A percentile compares a stretch with the other conserved stretches of the same genome.
phyloP scores from a whole-genome alignment of 2,888 invertebrate species.

The Chouioia cunea region DNA sequence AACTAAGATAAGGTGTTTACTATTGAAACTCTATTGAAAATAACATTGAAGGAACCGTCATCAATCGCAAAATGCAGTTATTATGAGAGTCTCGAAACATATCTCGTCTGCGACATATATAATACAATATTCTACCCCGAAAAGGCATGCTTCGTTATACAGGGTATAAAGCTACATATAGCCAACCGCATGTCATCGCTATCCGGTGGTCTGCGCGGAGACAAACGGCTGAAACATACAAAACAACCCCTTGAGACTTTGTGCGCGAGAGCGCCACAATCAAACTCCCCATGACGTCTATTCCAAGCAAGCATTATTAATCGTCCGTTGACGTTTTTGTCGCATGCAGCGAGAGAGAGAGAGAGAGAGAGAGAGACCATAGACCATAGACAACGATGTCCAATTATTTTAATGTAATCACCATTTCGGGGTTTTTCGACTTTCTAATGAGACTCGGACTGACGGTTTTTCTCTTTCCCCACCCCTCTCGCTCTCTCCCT shows the following conservation, averaged over 20 bases:
- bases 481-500: no score
- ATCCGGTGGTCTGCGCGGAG: background rate
- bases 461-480: no score
- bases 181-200: no score
- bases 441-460: constrained; percentile 1
- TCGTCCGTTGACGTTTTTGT: background rate
- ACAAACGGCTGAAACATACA: constrained; percentile 6
- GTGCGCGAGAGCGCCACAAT: background rate
- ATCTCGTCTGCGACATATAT: no score
- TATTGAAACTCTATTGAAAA: no score
- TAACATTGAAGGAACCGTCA: no score
- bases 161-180: no score
- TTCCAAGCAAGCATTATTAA: constrained; percentile 13
- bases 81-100: no score
- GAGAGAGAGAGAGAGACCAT: constrained; percentile 8
- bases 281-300: constrained; percentile 18
- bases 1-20: no score
- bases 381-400: constrained; percentile 3
- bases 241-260: background rate
- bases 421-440: background rate
- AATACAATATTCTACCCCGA: no score
- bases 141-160: no score
- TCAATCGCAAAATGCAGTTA: no score
- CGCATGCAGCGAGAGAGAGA: constrained; percentile 2
- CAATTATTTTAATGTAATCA: constrained; percentile 19